A percentile compares a stretch with the other conserved stretches of the same genome.
Evolutionary conservation across 2,888 invertebrate species (phyloP).

Genomic region (Tillus elongatus): DNA sequence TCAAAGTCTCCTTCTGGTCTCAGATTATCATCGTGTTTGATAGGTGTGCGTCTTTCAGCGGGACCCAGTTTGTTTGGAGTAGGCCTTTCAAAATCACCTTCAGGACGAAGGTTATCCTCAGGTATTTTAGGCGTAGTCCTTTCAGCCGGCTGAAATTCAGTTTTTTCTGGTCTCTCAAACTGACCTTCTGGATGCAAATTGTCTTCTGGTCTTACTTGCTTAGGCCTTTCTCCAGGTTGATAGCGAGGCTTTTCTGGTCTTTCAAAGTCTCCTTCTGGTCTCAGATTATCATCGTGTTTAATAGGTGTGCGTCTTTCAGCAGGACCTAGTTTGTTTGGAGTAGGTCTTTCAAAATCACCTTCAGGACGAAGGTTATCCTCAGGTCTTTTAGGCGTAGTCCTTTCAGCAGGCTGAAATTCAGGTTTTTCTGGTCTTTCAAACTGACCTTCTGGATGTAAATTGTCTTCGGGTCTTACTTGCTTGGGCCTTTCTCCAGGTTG

Average conservation of each 20-base stretch:
- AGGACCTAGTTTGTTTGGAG: conserved; percentile 38
- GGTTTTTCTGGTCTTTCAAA: conserved; percentile 40
- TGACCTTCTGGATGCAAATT: conserved; percentile 45
- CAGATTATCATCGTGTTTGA: conserved; percentile 44
- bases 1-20: conserved; percentile 45
- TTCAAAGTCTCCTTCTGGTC: conserved; percentile 47
- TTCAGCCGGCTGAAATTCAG: conserved; percentile 34
- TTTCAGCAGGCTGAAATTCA: conserved; percentile 33
- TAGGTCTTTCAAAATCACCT: conserved; percentile 46
- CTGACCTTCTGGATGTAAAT: conserved; percentile 40
- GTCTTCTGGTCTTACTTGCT: conserved; percentile 41
- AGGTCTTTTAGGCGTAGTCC: conserved; percentile 30
- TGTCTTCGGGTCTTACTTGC: conserved; percentile 41
- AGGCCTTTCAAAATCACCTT: conserved; percentile 44
- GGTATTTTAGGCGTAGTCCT: conserved; percentile 33
- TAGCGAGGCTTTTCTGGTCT: conserved; percentile 32
- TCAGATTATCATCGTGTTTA: conserved; percentile 44
- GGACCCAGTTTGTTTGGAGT: conserved; percentile 38
- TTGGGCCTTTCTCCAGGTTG: conserved; percentile 40
- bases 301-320: conserved; percentile 40
- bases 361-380: conserved; percentile 40
- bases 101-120: conserved; percentile 26
- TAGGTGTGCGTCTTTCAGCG: conserved; percentile 38
- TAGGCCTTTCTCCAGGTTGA: conserved; percentile 37
- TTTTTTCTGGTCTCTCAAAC: conserved; percentile 43